Evolutionary conservation across 1,140 invertebrate species (phyloP).

Genomic region (Oncopodura yosiiana): DNA sequence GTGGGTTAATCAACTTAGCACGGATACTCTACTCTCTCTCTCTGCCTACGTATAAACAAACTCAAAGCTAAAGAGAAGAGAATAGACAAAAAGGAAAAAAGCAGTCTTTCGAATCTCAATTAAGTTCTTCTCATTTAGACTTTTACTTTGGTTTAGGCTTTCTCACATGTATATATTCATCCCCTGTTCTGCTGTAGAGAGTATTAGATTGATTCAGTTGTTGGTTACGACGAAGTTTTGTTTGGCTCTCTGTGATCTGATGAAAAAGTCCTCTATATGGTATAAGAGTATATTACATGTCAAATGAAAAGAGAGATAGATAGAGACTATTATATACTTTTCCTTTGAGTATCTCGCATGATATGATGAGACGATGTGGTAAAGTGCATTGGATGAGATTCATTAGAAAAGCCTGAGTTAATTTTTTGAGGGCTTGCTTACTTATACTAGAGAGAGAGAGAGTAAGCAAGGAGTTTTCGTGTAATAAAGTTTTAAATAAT

Average conservation of each 20-base stretch:
- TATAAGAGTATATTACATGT: not conserved
- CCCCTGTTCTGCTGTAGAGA: not conserved
- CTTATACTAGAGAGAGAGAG: no score
- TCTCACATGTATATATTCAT: not conserved
- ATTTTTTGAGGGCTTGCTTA: slow-evolving; percentile 26
- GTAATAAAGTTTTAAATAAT: slow-evolving; percentile 34
- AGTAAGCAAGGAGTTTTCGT: slow-evolving; percentile 19
- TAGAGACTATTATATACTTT: not conserved
- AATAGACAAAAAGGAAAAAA: slow-evolving; percentile 29
- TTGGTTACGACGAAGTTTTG: no score
- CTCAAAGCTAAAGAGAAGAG: no score
- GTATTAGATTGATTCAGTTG: no score
- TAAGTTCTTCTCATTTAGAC: slow-evolving; percentile 27
- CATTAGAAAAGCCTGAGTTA: slow-evolving; percentile 23
- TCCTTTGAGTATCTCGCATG: slow-evolving; percentile 3
- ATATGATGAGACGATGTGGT: slow-evolving; percentile 22
- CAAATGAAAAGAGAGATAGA: not conserved
- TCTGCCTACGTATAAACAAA: no score
- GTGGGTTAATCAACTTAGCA: slow-evolving; percentile 30
- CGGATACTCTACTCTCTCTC: slow-evolving; percentile 11
- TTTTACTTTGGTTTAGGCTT: not conserved
- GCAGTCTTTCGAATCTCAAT: slow-evolving; percentile 30
- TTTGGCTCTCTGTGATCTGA: no score
- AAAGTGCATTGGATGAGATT: slow-evolving; percentile 22
- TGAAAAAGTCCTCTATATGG: no score